These are phyloP conservation scores for Hemichromis elongatus DNA, from an alignment of 2,113 vertebrate species.

Conservation along the genomic window DNA sequence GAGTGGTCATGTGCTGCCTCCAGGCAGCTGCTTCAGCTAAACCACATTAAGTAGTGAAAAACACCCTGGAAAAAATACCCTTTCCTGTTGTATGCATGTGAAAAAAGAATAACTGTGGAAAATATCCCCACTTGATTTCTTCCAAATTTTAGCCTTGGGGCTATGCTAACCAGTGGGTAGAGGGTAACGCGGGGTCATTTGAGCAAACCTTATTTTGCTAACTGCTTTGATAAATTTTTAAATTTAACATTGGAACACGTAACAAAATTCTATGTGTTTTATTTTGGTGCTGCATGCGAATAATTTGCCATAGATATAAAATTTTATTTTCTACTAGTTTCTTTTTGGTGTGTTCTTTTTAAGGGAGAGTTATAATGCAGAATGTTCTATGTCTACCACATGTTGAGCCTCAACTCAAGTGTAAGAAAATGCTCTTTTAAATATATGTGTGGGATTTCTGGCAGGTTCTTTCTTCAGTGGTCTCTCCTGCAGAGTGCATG, in stretches of 20 bases:
- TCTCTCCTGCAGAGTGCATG: constrained; percentile 35
- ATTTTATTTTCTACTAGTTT: background rate
- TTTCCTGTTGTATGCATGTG: background rate
- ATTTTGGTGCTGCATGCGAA: background rate
- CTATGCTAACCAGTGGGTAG: background rate
- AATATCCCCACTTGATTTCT: background rate
- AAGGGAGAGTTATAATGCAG: background rate
- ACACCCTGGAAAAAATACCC: background rate
- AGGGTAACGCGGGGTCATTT: too few species aligned
- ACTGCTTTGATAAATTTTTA: background rate
- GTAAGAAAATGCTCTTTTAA: background rate
- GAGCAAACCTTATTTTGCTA: background rate
- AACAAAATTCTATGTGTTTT: background rate
- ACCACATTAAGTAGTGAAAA: background rate
- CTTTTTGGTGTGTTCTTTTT: background rate
- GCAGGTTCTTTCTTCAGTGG: background rate
- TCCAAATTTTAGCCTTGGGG: background rate
- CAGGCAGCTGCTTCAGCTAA: background rate
- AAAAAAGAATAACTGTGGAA: background rate
- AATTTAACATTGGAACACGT: background rate
- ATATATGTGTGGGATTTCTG: background rate
- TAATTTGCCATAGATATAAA: background rate
- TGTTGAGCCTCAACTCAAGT: background rate
- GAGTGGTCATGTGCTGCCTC: background rate
- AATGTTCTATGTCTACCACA: background rate